Base-by-base conservation (phyloP, 2,113 vertebrate genomes). In the Rynchops niger region DNA sequence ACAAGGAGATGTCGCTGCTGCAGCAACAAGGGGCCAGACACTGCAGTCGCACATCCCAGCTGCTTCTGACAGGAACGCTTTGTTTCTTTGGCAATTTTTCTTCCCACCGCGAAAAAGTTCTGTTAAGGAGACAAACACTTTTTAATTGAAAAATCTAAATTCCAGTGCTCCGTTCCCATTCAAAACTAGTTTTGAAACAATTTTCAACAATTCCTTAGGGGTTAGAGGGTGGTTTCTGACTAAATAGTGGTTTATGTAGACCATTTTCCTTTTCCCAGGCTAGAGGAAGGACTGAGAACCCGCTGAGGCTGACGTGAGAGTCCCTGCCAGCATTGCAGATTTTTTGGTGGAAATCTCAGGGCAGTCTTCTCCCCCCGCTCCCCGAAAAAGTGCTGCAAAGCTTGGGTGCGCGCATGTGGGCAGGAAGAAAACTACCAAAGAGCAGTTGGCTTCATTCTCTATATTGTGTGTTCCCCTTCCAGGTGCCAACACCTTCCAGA, bases 381-480 rank as follows among this genome's bases (percentile, higher is more conserved):
- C 27, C 50, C 19, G 20, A 47, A 59, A 59, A 29, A 83, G 11
- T 16, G 17, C 49, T 86, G 43, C 55, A 78, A 69, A 80, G 17
- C 65, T 56, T 15, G 38, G 22, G 11, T 18, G 18, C 25, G 20
- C 6, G 27, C 8, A 4, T 13, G 26, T 15, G 74, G 40, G 12
- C 17, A 47, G 53, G 36, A 63, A 53, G 27, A 38, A 87, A 78
- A 43, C 67, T 45, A 19, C 12, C 10, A 9, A 83, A 71, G 12
- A 55, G 19, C 18, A 8, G 20, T 4, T 52, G 32, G 13, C 40
- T 50, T 56, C 29, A 11, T 59, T 63, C 22, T 70, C 49, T 42
- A 0, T 42, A 18, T 3, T 18, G 11, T 2, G 1, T 1, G 0
- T 78, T 92, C 15, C 29, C 32, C 29, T 59, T 86, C 15, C 34